Evolutionary conservation across 2,113 vertebrate species (phyloP).

Genomic region (Tetraodon nigroviridis): DNA sequence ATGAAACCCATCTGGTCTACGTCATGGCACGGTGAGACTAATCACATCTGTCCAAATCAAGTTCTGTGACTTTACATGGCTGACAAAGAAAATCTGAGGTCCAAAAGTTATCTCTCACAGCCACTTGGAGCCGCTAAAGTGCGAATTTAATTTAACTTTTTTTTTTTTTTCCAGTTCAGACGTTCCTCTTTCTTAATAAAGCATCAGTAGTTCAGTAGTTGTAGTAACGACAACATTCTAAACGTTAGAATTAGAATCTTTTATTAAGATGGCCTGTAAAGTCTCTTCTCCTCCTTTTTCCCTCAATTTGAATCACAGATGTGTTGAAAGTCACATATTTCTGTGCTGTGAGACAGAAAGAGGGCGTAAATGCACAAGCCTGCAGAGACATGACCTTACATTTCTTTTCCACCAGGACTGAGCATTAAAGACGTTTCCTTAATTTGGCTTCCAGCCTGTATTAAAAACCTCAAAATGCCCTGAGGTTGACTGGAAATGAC

Average conservation of each 20-base stretch:
- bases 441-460: slow-evolving; percentile 20
- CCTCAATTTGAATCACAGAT: slow-evolving; percentile 23
- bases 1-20: background rate
- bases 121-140: slow-evolving; percentile 48
- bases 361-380: slow-evolving; percentile 52
- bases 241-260: slow-evolving; percentile 17
- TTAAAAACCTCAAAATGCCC: slow-evolving; percentile 17
- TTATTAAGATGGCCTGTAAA: slow-evolving; percentile 24
- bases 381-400: slow-evolving; percentile 63
- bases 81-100: background rate
- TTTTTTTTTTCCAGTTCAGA: slow-evolving; percentile 9
- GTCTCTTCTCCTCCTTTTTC: slow-evolving; percentile 5
- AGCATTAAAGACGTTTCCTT: slow-evolving; percentile 35
- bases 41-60: background rate
- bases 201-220: slow-evolving; percentile 10
- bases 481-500: background rate
- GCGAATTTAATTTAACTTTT: slow-evolving; percentile 1
- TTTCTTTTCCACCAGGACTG: slow-evolving; percentile 52
- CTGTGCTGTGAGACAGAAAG: slow-evolving; percentile 40
- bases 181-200: slow-evolving; percentile 8
- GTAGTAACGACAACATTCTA: slow-evolving; percentile 16
- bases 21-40: background rate
- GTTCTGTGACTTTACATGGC: background rate
- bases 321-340: slow-evolving; percentile 50
- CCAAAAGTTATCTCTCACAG: background rate